phyloP scores from a whole-genome alignment of 2,797 vertebrate species.

The Cossypha heuglini region DNA sequence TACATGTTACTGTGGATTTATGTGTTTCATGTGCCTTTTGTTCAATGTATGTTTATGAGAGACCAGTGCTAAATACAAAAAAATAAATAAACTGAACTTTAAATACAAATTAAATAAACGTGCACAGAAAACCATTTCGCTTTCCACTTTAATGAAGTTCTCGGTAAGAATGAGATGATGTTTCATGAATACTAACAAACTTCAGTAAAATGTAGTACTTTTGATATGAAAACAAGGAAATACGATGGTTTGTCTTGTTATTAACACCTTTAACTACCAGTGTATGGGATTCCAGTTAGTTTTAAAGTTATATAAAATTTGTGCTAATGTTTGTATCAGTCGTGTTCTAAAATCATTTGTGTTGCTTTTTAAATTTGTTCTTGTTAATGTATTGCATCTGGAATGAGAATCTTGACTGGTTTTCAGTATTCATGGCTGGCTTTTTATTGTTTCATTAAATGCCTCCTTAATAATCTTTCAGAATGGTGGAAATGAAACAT shows the following conservation, averaged over 20 bases:
- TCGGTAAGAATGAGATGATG: neutral
- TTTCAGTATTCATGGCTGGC: neutral
- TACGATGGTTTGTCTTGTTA: neutral
- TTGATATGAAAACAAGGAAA: neutral
- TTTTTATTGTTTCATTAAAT: neutral
- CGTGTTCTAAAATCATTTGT: neutral
- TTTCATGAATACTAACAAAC: neutral
- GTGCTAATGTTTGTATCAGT: neutral
- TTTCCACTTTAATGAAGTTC: neutral
- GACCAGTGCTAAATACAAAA: neutral
- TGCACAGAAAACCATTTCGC: neutral
- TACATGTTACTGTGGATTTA: rapidly evolving
- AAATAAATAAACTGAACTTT: neutral
- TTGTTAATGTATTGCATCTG: neutral
- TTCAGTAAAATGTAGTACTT: neutral
- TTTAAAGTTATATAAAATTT: neutral
- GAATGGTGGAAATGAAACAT: slow-evolving; percentile 92
- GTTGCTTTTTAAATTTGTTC: neutral
- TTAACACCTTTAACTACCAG: neutral
- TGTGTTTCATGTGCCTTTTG: neutral
- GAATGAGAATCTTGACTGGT: neutral
- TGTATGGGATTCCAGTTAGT: neutral
- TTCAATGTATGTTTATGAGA: neutral
- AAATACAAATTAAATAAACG: neutral
- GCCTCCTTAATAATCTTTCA: slow-evolving; percentile 63